Conservation (phyloP, 2,113 vertebrate genomes). For the Saccopteryx leptura region DNA sequence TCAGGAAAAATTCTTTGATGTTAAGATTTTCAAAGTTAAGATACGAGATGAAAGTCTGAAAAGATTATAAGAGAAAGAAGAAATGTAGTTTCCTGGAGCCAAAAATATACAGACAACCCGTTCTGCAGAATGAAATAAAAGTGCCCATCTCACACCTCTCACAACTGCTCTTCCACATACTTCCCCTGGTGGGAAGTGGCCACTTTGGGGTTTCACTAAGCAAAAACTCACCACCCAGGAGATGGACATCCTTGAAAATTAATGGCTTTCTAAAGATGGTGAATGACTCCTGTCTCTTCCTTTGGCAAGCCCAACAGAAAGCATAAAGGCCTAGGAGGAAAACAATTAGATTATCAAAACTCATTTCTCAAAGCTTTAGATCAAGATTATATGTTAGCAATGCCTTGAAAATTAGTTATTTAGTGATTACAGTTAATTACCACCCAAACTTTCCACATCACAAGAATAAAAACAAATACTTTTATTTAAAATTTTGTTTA, state of each 20-base stretch:
- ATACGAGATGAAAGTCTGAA: slow-evolving; percentile 70
- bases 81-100: neutral
- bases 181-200: neutral
- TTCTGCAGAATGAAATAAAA: neutral
- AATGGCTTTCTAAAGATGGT: neutral
- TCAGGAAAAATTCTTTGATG: slow-evolving; percentile 68
- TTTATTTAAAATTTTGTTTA: slow-evolving; percentile 32
- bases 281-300: neutral
- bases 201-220: neutral
- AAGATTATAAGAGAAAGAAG: slow-evolving; percentile 58
- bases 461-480: neutral
- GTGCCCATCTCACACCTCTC: neutral
- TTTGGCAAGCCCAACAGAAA: neutral
- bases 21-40: slow-evolving; percentile 65
- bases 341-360: neutral
- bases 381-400: neutral
- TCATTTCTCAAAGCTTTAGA: neutral
- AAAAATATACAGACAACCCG: neutral
- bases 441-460: neutral
- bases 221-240: neutral
- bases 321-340: neutral
- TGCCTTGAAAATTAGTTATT: neutral
- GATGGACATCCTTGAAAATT: neutral
- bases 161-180: neutral
- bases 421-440: neutral